Evolutionary conservation across 2,113 vertebrate genomes (phyloP).

Genomic region (Rostratula benghalensis): DNA sequence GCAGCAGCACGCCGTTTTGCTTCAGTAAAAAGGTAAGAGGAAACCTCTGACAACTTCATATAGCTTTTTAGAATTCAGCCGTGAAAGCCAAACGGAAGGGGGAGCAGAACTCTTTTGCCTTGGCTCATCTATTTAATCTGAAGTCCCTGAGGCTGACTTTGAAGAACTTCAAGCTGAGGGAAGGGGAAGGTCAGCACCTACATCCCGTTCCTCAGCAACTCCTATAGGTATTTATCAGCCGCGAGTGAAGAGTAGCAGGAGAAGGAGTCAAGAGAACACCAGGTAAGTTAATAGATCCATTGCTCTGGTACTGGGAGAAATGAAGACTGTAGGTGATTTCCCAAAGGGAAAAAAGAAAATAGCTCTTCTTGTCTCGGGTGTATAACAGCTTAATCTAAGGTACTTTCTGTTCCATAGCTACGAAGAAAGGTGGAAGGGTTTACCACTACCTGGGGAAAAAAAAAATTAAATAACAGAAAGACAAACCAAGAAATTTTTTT

Average conservation of each 20-base stretch:
- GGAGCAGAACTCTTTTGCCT: conserved; percentile 45
- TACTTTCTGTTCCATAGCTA: background rate
- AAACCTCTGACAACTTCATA: conserved; percentile 74
- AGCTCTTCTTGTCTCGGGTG: background rate
- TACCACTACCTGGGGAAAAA: background rate
- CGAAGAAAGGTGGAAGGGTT: background rate
- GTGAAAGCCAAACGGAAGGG: conserved; percentile 74
- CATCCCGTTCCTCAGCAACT: background rate
- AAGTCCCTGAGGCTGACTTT: conserved; percentile 51
- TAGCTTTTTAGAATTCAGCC: conserved; percentile 69
- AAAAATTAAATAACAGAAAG: background rate
- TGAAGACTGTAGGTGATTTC: background rate
- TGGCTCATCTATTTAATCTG: conserved; percentile 73
- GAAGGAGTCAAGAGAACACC: background rate
- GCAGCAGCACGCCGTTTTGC: conserved; percentile 79
- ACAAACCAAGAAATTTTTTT: background rate
- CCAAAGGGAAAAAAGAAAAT: background rate
- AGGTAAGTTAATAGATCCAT: conserved; percentile 25
- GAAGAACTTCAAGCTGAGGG: conserved; percentile 44
- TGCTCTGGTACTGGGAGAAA: background rate
- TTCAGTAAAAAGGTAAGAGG: conserved; percentile 87
- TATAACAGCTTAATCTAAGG: background rate
- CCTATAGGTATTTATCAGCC: background rate
- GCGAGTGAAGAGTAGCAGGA: background rate
- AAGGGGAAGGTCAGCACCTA: conserved; percentile 58